Percentiles rank a stretch among this genome's conserved stretches.
These are phyloP conservation scores for Lomographa bimaculata DNA, from an alignment of 2,888 invertebrate genomes.

Conservation along the genomic window DNA sequence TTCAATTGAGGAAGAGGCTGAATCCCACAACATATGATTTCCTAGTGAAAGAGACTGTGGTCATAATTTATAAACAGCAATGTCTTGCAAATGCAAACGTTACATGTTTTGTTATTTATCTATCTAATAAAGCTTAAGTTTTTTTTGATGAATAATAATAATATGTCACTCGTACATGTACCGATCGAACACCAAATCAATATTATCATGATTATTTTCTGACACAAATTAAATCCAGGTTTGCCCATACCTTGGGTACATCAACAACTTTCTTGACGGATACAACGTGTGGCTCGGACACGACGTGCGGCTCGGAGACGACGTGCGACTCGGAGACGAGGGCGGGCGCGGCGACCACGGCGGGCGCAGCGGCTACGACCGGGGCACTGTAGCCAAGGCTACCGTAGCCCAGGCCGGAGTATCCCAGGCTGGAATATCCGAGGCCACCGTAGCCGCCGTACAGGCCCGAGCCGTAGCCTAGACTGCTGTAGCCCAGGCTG, in stretches of 20 bases:
- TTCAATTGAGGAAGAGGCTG: too few species aligned
- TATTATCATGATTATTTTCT: too few species aligned
- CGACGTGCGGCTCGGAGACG: slow-evolving; percentile 37
- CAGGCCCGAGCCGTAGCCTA: slow-evolving; percentile 24
- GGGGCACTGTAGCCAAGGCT: slow-evolving; percentile 21
- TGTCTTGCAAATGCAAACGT: too few species aligned
- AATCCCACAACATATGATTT: too few species aligned
- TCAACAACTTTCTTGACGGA: slow-evolving; percentile 50
- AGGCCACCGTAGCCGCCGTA: slow-evolving; percentile 29
- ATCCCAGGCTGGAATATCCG: slow-evolving; percentile 26
- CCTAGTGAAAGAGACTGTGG: too few species aligned
- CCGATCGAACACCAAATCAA: too few species aligned
- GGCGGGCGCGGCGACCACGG: slow-evolving; percentile 33
- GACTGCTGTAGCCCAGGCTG: slow-evolving; percentile 8
- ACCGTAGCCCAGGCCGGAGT: slow-evolving; percentile 20
- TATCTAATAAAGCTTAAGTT: too few species aligned
- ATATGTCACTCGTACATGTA: too few species aligned
- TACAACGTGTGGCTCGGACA: slow-evolving; percentile 39
- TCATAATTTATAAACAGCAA: too few species aligned
- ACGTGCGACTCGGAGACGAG: slow-evolving; percentile 27
- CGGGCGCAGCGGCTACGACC: slow-evolving; percentile 7
- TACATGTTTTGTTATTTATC: too few species aligned
- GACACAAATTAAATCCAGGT: too few species aligned
- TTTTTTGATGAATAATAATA: too few species aligned
- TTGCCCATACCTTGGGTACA: slow-evolving; percentile 59